Evolutionary conservation across 2,113 vertebrate genomes (phyloP).

Genomic region (western clawed frog (Xenopus tropicalis)): UCB_Xtro_10.0 CM004450.2:77017501-77018000

Average conservation of each 20-base stretch:
- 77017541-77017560: too few species aligned
- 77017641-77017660: too few species aligned
- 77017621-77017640: neutral
- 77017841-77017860: neutral
- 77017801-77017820: neutral
- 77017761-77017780: neutral
- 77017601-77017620: too few species aligned
- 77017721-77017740: neutral
- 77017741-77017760: neutral
- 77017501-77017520: too few species aligned
- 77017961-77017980: slow-evolving; percentile 40
- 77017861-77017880: slow-evolving; percentile 8
- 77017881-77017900: slow-evolving; percentile 27
- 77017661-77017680: neutral
- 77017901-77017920: slow-evolving; percentile 34
- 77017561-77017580: too few species aligned
- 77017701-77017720: neutral
- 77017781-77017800: neutral
- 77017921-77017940: slow-evolving; percentile 41
- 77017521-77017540: too few species aligned
- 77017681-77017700: neutral
- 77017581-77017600: too few species aligned
- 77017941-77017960: slow-evolving; percentile 25
- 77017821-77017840: slow-evolving; percentile 18
- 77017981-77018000: slow-evolving; percentile 36